These are phyloP conservation scores for Hormiphora californensis DNA, from an alignment of 37 sponge, comb jelly and placozoan genomes.

Conservation along the genomic window DNA sequence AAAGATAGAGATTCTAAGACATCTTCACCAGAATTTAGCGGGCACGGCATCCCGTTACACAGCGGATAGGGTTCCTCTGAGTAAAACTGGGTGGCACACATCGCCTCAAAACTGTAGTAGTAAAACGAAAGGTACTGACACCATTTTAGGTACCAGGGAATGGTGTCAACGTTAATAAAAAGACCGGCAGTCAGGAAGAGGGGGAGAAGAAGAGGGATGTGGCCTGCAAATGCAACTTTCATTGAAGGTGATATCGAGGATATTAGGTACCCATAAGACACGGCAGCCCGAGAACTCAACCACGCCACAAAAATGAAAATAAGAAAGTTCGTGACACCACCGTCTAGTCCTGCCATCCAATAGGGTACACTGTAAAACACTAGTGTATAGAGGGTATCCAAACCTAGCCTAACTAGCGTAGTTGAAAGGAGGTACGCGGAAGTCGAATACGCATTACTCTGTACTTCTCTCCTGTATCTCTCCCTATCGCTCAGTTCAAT, in stretches of 20 bases:
- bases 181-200: constrained; percentile 22
- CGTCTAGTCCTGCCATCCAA: constrained; percentile 8
- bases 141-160: constrained; percentile 33
- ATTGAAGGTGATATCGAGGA: not conserved
- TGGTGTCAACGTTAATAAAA: constrained; percentile 2
- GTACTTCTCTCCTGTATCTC: not conserved
- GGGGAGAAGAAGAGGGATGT: constrained; percentile 1
- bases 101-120: constrained; percentile 31
- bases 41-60: not conserved
- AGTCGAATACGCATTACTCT: not conserved
- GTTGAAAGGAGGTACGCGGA: not conserved
- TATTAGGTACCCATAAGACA: not conserved
- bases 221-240: not conserved
- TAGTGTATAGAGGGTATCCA: not conserved
- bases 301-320: not conserved
- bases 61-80: not conserved
- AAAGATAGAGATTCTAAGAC: not conserved
- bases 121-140: constrained; percentile 34
- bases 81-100: not conserved
- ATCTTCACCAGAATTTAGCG: not conserved
- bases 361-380: not conserved
- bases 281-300: not conserved
- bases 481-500: not conserved
- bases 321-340: not conserved
- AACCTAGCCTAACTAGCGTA: not conserved